Conservation (phyloP, 1,140 invertebrate genomes). For the Drosophila bifasciata region DNA sequence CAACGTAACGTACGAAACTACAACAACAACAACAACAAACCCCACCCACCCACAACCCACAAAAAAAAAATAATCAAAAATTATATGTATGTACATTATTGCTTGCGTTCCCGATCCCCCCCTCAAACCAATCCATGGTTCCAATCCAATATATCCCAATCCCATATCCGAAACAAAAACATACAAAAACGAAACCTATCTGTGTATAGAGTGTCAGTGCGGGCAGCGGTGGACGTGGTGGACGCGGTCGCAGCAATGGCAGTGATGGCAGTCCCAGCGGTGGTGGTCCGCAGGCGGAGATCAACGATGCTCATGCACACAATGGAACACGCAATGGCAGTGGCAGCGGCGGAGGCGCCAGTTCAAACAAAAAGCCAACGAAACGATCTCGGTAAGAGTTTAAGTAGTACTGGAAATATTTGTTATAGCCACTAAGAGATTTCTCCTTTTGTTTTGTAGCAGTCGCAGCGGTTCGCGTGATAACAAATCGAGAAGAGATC, state of each 20-base stretch:
- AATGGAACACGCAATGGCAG: conserved; percentile 64
- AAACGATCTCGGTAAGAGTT: conserved; percentile 62
- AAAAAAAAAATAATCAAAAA: conserved; percentile 57
- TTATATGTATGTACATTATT: conserved; percentile 78
- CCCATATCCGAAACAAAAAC: conserved; percentile 27
- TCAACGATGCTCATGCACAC: conserved; percentile 53
- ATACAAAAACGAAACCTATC: conserved; percentile 47
- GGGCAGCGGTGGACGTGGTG: conserved; percentile 65
- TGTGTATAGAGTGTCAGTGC: conserved; percentile 75
- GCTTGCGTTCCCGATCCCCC: conserved; percentile 59
- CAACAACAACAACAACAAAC: conserved; percentile 48
- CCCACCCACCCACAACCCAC: conserved; percentile 48
- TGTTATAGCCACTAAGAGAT: not conserved
- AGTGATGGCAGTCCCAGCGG: conserved; percentile 58
- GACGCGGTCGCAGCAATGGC: conserved; percentile 61
- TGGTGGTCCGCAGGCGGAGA: conserved; percentile 31
- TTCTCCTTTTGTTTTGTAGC: conserved; percentile 38
- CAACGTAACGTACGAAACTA: conserved; percentile 62
- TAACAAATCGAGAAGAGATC: conserved; percentile 62
- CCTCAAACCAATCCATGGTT: conserved; percentile 15
- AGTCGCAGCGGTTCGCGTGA: conserved; percentile 71
- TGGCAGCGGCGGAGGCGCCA: conserved; percentile 15
- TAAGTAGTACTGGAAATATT: not conserved
- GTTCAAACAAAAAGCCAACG: conserved; percentile 58
- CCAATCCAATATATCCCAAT: conserved; percentile 21